phyloP scores from a whole-genome alignment of 2,113 vertebrate genomes.

The Scartelaos histophorus region DNA sequence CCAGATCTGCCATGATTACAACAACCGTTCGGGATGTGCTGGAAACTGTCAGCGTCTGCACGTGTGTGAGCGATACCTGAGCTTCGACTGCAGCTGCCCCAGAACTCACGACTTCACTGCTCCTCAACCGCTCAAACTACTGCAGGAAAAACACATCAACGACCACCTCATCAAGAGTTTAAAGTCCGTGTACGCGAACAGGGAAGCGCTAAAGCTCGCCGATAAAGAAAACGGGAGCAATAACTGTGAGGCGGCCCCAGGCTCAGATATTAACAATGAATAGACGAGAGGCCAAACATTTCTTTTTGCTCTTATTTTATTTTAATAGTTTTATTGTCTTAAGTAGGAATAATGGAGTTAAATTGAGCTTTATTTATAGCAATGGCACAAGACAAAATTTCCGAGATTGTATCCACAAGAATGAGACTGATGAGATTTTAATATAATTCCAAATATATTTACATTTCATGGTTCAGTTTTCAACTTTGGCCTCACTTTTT shows the following conservation, averaged over 20 bases:
- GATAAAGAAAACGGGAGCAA: not conserved
- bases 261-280: not conserved
- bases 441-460: too few species aligned
- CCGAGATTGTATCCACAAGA: too few species aligned
- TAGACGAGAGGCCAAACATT: too few species aligned
- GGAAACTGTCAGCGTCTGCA: slow-evolving; percentile 63
- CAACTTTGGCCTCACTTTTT: too few species aligned
- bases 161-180: slow-evolving; percentile 37
- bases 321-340: too few species aligned
- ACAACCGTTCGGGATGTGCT: slow-evolving; percentile 58
- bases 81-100: slow-evolving; percentile 53
- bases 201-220: slow-evolving; percentile 31
- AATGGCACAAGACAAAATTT: too few species aligned
- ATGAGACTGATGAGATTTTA: too few species aligned
- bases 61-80: slow-evolving; percentile 66
- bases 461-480: too few species aligned
- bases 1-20: slow-evolving; percentile 74
- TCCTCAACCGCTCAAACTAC: slow-evolving; percentile 49
- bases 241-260: not conserved
- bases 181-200: slow-evolving; percentile 64
- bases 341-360: too few species aligned
- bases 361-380: too few species aligned
- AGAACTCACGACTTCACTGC: slow-evolving; percentile 62
- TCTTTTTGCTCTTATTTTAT: too few species aligned
- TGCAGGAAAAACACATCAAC: slow-evolving; percentile 49